phyloP scores from a whole-genome alignment of 2,113 vertebrate species.

The Trogon surrucura region DNA sequence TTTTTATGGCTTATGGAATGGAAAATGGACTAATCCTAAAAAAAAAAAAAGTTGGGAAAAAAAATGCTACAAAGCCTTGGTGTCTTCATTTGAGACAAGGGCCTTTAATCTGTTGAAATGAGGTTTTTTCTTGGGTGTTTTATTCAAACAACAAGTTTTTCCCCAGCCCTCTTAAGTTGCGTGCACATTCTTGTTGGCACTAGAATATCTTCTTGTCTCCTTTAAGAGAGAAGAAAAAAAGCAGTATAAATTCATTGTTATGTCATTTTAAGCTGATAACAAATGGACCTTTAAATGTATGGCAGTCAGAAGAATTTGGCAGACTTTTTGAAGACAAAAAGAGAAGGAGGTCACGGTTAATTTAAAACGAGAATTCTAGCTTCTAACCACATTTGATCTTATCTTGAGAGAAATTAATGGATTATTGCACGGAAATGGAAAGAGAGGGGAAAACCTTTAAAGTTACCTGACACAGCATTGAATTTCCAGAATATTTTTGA shows the following conservation, averaged over 20 bases:
- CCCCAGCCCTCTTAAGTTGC: not conserved
- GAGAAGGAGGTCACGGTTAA: constrained; percentile 15
- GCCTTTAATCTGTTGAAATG: not conserved
- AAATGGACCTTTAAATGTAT: constrained; percentile 19
- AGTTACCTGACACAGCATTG: not conserved
- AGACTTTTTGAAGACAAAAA: constrained; percentile 27
- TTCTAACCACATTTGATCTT: constrained; percentile 16
- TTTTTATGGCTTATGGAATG: not conserved
- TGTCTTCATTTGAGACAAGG: not conserved
- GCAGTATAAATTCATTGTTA: not conserved
- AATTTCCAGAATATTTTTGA: constrained; percentile 25
- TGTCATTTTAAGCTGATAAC: not conserved
- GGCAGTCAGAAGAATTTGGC: not conserved
- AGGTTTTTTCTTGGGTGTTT: not conserved
- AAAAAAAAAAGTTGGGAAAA: not conserved
- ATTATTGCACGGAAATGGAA: not conserved
- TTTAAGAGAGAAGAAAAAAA: not conserved
- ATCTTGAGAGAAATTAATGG: constrained; percentile 28
- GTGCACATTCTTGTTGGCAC: not conserved
- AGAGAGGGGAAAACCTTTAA: constrained; percentile 9
- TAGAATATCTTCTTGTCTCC: not conserved
- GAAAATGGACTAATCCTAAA: not conserved
- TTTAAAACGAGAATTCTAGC: constrained; percentile 12
- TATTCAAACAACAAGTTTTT: not conserved
- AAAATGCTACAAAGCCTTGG: not conserved